Conservation (phyloP, 1,140 invertebrate species). For the Colletes gigas region DNA sequence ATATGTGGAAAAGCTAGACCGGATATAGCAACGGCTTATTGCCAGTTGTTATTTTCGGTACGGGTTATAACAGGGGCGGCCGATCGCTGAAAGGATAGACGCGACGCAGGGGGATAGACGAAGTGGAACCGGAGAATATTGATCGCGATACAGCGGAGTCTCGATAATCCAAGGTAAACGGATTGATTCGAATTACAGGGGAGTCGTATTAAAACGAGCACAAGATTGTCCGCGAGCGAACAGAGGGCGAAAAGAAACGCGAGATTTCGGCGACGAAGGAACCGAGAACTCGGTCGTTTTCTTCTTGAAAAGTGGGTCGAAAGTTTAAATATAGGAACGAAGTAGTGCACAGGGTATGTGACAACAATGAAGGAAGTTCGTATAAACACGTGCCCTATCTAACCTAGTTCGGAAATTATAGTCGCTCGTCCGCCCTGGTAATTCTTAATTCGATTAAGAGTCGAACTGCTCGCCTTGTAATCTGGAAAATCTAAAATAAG, state of each 20-base stretch:
- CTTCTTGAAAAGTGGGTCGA: no score
- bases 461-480: no score
- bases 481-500: no score
- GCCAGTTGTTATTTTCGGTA: constrained; percentile 73
- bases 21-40: constrained; percentile 70
- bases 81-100: constrained; percentile 46
- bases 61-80: constrained; percentile 48
- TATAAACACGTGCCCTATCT: no score
- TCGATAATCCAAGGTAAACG: constrained; percentile 25
- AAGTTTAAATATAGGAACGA: no score
- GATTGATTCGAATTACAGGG: background rate
- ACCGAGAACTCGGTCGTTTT: no score
- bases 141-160: constrained; percentile 17
- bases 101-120: constrained; percentile 15
- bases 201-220: background rate
- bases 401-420: no score
- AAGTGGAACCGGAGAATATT: background rate
- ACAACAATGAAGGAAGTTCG: no score
- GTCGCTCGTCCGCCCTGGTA: no score
- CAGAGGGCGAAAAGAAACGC: background rate
- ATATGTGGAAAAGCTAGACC: constrained; percentile 74
- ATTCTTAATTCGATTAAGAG: no score
- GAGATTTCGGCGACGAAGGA: no score
- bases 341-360: no score
- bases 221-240: background rate